Conservation (phyloP, 2,888 invertebrate species). For the Apotomis capreana region DNA sequence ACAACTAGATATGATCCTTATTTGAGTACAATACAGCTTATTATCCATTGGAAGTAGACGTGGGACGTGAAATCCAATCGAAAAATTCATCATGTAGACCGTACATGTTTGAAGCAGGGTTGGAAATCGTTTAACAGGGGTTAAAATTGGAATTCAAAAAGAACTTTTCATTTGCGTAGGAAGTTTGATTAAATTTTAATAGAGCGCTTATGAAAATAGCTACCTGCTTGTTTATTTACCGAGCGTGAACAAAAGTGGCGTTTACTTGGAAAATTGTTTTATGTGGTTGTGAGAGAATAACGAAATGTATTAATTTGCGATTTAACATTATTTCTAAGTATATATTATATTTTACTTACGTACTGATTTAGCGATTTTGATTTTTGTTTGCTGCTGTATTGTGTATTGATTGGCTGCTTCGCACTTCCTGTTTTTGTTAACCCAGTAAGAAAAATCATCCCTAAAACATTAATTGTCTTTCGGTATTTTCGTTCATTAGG, state of each 20-base stretch:
- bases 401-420: too few species aligned
- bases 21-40: background rate
- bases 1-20: background rate
- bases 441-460: too few species aligned
- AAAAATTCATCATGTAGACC: background rate
- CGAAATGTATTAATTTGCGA: background rate
- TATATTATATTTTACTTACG: too few species aligned
- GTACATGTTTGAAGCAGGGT: background rate
- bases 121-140: background rate
- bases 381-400: background rate
- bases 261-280: background rate
- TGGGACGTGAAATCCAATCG: background rate
- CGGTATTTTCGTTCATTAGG: too few species aligned
- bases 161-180: slow-evolving; percentile 1
- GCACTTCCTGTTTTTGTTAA: too few species aligned
- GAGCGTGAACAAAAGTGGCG: background rate
- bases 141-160: slow-evolving; percentile 5
- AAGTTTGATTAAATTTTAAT: slow-evolving; percentile 38
- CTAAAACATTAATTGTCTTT: too few species aligned
- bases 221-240: slow-evolving; percentile 22
- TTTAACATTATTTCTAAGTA: background rate
- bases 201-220: slow-evolving; percentile 29
- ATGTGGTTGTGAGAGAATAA: background rate
- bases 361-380: background rate
- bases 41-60: background rate